A percentile compares a stretch with the other conserved stretches of the same genome.
Conservation (phyloP, 1,140 invertebrate genomes). For the Campodea augens region DNA sequence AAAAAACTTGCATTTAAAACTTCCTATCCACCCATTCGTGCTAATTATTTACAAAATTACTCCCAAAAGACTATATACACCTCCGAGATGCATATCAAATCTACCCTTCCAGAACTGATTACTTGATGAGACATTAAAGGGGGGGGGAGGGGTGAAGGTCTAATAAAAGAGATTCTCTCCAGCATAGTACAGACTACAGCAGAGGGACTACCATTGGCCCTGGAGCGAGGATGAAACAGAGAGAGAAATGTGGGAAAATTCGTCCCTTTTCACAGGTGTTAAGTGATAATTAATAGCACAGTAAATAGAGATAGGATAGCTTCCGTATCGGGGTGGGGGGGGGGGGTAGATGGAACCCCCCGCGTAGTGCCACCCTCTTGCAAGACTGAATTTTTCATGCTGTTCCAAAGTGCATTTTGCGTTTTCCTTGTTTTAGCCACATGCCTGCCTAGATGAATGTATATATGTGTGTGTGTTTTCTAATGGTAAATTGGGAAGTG, state of each 20-base stretch:
- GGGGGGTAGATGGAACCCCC: not conserved
- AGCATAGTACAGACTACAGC: no score
- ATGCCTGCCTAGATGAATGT: no score
- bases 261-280: not conserved
- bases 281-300: not conserved
- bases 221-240: not conserved
- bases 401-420: no score
- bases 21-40: not conserved
- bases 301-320: not conserved
- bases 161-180: no score
- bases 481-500: no score
- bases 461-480: no score
- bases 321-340: not conserved
- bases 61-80: not conserved
- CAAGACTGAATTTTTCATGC: not conserved
- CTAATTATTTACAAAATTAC: no score
- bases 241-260: not conserved
- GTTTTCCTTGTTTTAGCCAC: no score
- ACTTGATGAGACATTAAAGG: no score
- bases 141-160: no score
- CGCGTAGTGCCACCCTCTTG: not conserved
- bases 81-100: not conserved
- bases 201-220: no score
- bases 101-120: not conserved
- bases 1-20: not conserved